phyloP scores from a whole-genome alignment of 2,797 vertebrate species.

The Telmatherina bonti region DNA sequence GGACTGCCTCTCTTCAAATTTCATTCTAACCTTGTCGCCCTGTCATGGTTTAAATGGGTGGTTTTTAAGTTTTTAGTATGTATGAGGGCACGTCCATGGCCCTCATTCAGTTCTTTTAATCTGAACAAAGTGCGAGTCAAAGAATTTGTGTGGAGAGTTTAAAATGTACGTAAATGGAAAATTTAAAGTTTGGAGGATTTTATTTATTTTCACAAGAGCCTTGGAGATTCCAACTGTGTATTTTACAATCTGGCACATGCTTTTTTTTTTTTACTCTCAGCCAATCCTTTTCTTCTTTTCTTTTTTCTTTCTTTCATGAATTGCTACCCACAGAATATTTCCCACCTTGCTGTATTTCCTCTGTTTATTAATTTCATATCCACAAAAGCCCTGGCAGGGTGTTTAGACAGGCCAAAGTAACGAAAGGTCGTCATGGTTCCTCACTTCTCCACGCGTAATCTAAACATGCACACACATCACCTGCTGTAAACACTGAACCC shows the following conservation, averaged over 20 bases:
- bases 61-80: background rate
- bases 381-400: conserved; percentile 11
- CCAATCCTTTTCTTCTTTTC: conserved; percentile 29
- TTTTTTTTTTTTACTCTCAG: conserved; percentile 50
- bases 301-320: conserved; percentile 12
- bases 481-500: conserved; percentile 25
- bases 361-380: conserved; percentile 54
- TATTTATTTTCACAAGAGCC: conserved; percentile 50
- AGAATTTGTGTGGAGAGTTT: conserved; percentile 43
- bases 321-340: conserved; percentile 43
- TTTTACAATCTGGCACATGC: conserved; percentile 56
- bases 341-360: conserved; percentile 40
- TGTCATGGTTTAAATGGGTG: background rate
- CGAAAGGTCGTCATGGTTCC: conserved; percentile 18
- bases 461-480: conserved; percentile 21
- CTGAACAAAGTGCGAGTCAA: conserved; percentile 38
- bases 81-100: background rate
- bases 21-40: background rate
- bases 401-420: conserved; percentile 22
- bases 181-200: conserved; percentile 32
- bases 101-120: conserved; percentile 16
- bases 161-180: conserved; percentile 28
- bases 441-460: conserved; percentile 17
- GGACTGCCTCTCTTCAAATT: background rate
- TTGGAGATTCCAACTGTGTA: conserved; percentile 57